Conservation (phyloP, 1,140 invertebrate genomes). For the Sarcophaga bullata region DNA sequence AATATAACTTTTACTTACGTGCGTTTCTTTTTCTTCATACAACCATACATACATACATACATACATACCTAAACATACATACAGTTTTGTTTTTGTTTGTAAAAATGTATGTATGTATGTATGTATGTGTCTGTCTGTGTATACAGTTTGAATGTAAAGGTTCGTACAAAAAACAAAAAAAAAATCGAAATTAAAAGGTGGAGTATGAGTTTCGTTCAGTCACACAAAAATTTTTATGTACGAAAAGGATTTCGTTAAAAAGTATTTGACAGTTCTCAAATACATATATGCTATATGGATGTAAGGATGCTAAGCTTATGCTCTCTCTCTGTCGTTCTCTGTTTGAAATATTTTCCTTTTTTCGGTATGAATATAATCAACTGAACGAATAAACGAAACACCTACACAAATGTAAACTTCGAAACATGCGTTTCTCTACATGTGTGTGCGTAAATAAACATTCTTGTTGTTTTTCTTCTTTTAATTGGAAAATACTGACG, state of each 20-base stretch:
- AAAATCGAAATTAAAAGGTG: background rate
- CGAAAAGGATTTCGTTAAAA: background rate
- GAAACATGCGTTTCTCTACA: background rate
- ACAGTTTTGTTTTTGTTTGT: background rate
- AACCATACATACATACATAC: constrained; percentile 13
- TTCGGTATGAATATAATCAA: too few relatives aligned
- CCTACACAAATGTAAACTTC: constrained; percentile 14
- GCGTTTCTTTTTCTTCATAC: background rate
- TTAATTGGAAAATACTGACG: background rate
- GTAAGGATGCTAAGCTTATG: background rate
- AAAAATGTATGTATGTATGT: background rate
- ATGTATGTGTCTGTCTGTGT: constrained; percentile 19
- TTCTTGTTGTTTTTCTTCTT: too few relatives aligned
- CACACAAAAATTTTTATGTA: too few relatives aligned
- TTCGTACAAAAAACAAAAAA: background rate
- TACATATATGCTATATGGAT: background rate
- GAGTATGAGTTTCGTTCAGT: constrained; percentile 20
- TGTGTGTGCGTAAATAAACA: constrained; percentile 3
- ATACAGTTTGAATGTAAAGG: background rate
- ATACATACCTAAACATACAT: background rate
- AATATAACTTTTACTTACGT: constrained; percentile 25
- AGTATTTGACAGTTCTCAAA: background rate
- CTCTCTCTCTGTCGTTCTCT: background rate
- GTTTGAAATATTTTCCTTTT: background rate
- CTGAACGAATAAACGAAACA: background rate